A percentile compares a stretch with the other conserved stretches of the same genome.
These are phyloP conservation scores for Pipistrellus pygmaeus DNA, from an alignment of 2,797 vertebrate species.

Conservation along the genomic window DNA sequence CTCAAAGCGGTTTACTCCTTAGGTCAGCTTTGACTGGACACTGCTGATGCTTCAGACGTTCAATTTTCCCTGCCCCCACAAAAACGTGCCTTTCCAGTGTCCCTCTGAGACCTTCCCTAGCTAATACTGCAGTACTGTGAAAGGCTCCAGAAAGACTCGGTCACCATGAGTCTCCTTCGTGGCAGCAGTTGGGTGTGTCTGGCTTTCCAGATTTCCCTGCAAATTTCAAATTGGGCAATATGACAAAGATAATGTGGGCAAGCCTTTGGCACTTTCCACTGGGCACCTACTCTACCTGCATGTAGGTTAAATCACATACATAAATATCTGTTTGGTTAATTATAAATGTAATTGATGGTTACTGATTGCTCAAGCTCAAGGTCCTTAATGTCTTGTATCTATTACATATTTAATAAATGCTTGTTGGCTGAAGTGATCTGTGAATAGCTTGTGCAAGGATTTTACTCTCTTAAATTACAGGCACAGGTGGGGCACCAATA, in stretches of 20 bases:
- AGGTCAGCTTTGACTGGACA: neutral
- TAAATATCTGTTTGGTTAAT: conserved; percentile 35
- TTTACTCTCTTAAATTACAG: conserved; percentile 46
- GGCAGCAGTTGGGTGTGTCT: conserved; percentile 26
- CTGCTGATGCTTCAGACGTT: conserved; percentile 30
- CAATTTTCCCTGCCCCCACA: conserved; percentile 14
- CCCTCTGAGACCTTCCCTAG: conserved; percentile 31
- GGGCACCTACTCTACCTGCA: conserved; percentile 24
- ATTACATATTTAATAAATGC: conserved; percentile 42
- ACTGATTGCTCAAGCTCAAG: conserved; percentile 57
- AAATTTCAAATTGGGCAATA: neutral
- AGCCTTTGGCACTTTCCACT: conserved; percentile 47
- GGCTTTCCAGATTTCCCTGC: conserved; percentile 10
- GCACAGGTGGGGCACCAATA: neutral
- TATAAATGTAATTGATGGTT: conserved; percentile 66
- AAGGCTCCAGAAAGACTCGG: conserved; percentile 28
- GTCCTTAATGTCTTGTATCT: conserved; percentile 51
- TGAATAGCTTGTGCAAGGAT: neutral
- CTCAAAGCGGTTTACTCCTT: neutral
- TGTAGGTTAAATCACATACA: neutral
- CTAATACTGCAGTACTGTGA: neutral
- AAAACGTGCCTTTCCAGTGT: neutral
- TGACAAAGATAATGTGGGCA: conserved; percentile 15
- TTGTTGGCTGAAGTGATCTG: neutral
- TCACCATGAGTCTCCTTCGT: neutral